Evolutionary conservation across 2,888 invertebrate genomes (phyloP), one percentile per base, ranked within the genome.

Genomic region (Phengaris arion): DNA sequence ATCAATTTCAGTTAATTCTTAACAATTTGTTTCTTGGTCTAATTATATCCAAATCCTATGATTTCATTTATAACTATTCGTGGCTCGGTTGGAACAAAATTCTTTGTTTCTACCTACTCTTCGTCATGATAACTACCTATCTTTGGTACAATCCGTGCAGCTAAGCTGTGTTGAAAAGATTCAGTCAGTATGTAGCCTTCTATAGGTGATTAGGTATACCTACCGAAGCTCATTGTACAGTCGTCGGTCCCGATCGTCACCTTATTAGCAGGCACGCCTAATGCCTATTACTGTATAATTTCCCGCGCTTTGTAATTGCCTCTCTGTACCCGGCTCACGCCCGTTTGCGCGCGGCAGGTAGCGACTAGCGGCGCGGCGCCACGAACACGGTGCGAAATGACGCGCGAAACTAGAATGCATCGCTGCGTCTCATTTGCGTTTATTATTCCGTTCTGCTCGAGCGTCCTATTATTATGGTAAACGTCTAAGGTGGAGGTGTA

Each of bases 371-470:
- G 35, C 79, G 80, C 80, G 80, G 79, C 79, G 80, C 78, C 80
- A 81, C 75, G 75, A 78, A 79, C 75, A 77, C 76, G 78, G 81
- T 79, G 79, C 78, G 78, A 80, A 81, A 81, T 81, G 81, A 80
- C 80, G 79, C 79, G 77, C 79, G 80, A 79, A 80, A 79, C 76
- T 78, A 77, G 80, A 81, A 80, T 80, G 78, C 80, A 70, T 72
- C 51, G 80, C 80, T 83, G 77, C 82, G 81, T 79, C 78, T 82
- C 83, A 85, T 86, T 85, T 83, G 81, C 79, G 83, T 84, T 85
- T 83, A 83, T 82, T 83, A 84, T 84, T 81, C 81, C 81, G 77
- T 77, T 77, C 80, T 76, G 68, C 64, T 74, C 77, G 80, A 79
- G 79, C 78, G 78, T 74, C 77, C 77, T 77, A 79, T 81, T 82